phyloP scores from a whole-genome alignment of 2,113 vertebrate species.

The Gambusia affinis region DNA sequence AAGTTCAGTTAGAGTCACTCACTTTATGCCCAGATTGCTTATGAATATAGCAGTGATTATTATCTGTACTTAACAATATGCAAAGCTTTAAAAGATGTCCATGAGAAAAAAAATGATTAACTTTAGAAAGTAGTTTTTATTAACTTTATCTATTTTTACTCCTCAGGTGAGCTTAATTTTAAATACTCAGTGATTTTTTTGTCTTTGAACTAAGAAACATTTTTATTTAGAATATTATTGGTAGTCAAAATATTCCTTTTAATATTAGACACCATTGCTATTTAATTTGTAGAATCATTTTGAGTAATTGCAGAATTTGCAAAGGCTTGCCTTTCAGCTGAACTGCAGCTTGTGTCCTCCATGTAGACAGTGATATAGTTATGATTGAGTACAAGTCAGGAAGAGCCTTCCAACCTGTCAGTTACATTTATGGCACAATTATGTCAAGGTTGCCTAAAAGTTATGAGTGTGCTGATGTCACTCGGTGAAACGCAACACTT shows the following conservation, averaged over 20 bases:
- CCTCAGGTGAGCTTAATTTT: not conserved
- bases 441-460: conserved; percentile 73
- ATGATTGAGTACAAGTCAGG: conserved; percentile 63
- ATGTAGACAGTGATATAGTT: conserved; percentile 49
- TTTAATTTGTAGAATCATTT: not conserved
- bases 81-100: conserved; percentile 3
- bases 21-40: no score
- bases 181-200: not conserved
- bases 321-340: conserved; percentile 31
- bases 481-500: conserved; percentile 34
- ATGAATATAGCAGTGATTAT: no score
- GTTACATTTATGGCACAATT: conserved; percentile 68
- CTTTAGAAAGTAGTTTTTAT: not conserved
- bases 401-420: conserved; percentile 61
- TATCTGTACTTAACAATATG: not conserved
- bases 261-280: not conserved
- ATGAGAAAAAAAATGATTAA: not conserved
- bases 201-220: not conserved
- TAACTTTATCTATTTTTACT: not conserved
- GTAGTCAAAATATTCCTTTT: not conserved
- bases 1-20: no score
- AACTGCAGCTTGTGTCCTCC: conserved; percentile 48
- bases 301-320: conserved; percentile 13
- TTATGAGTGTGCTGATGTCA: conserved; percentile 57
- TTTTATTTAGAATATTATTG: not conserved